Base-by-base conservation (phyloP, 2,888 invertebrate genomes). In the Fragum whitleyi region DNA sequence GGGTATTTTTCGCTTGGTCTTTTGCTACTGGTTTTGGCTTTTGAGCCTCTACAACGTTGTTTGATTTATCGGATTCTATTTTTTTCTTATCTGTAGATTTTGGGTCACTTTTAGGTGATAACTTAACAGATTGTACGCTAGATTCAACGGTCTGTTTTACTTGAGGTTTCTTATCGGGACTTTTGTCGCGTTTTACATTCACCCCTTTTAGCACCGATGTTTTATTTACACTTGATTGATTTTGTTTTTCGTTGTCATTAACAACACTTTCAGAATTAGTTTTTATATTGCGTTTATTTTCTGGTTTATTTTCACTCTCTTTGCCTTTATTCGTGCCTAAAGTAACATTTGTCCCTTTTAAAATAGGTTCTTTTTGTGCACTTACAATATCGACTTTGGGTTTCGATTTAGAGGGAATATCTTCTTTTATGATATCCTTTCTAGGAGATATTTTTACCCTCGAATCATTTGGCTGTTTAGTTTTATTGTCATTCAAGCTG, bases 121-220 rank as follows among this genome's bases (percentile, higher is more conserved):
- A 47, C 14, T 47, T 47, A 14, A 47, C 47, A 14, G 26, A 6
- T 57, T 23, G 57, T 53, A 19, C 39, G 11, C 5, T 26, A 47
- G 47, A 19, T 51, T 55, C 53, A 21, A 32, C 11, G 5, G 53
- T 0, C 19, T 32, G 29, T 32, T 29, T 29, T 1, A 32, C n/a
- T 61, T 11, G 2, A 29, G 61, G 57, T 55, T 61, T 61, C 26
- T 42, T 72, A 11, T 42, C 72, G 0, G 72, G 72, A 72, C 72
- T 61, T 72, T 61, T 61, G 21, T 39, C 28, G n/a, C 61, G 6
- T 59, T 72, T 72, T 3, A 36, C 3, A 36, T 79, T 82, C 51
- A 79, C 47, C 51, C 62, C 78, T 51, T 82, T 82, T 23, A 79
- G 39, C 16, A 78, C 82, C 6, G 78, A 57, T 3, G 74, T 26